Evolutionary conservation across 2,113 vertebrate species (phyloP).

Genomic region (Chamaetylas fuelleborni): DNA sequence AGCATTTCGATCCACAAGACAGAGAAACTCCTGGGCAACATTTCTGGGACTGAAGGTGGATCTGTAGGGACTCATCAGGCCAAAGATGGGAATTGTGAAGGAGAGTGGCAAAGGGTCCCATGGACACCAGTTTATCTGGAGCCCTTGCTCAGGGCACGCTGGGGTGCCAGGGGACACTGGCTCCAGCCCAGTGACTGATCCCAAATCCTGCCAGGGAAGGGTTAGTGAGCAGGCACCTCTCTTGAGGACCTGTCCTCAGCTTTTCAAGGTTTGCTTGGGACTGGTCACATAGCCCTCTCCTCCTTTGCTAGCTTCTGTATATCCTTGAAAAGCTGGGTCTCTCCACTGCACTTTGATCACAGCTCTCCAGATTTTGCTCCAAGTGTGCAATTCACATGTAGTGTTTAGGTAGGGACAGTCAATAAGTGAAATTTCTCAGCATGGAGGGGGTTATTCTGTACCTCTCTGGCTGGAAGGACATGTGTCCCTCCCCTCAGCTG

Average conservation of each 20-base stretch:
- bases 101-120: background rate
- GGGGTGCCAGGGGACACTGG: background rate
- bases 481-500: background rate
- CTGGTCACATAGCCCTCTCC: background rate
- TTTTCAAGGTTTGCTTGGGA: background rate
- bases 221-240: background rate
- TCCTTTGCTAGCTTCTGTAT: background rate
- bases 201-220: background rate
- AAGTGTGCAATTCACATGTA: background rate
- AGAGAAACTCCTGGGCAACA: background rate
- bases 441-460: background rate
- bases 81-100: background rate
- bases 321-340: background rate
- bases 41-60: background rate
- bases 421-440: background rate
- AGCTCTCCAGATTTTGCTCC: background rate
- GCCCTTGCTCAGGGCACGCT: background rate
- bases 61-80: background rate
- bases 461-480: background rate
- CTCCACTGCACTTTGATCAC: background rate
- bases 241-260: background rate
- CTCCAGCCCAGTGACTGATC: background rate
- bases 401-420: conserved; percentile 33
- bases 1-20: background rate
- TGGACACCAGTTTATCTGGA: background rate